A percentile compares a stretch with the other conserved stretches of the same genome.
phyloP scores from a whole-genome alignment of 1,140 invertebrate genomes.

The Lysiphlebus fabarum region DNA sequence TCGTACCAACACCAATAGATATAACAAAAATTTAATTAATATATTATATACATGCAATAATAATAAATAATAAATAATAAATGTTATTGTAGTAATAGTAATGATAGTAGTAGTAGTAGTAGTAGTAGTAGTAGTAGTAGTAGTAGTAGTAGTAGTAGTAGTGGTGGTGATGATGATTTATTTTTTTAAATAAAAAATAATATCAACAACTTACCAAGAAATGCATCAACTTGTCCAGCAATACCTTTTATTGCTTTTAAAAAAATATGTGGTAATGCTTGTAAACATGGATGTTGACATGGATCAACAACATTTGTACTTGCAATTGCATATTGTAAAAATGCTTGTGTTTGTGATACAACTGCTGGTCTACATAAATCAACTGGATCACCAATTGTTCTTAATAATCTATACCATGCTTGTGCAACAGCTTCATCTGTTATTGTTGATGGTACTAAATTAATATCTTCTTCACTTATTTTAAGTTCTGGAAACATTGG shows the following conservation, averaged over 20 bases:
- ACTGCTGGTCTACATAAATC: conserved; percentile 84
- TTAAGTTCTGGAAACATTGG: conserved; percentile 81
- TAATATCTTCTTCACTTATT: conserved; percentile 83
- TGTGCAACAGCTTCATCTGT: conserved; percentile 85
- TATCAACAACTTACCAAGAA: conserved; percentile 71
- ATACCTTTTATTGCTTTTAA: conserved; percentile 90
- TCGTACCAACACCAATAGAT: conserved; percentile 36
- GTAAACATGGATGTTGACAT: conserved; percentile 88
- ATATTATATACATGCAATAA: too few relatives aligned
- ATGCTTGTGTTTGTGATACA: conserved; percentile 82
- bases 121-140: conserved; percentile 6
- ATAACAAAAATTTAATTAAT: background rate
- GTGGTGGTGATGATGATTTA: conserved; percentile 28
- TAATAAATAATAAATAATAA: too few relatives aligned
- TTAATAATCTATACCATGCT: conserved; percentile 91
- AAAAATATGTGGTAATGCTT: conserved; percentile 84
- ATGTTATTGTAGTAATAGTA: too few relatives aligned
- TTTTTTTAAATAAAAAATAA: too few relatives aligned
- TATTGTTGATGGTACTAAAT: conserved; percentile 79
- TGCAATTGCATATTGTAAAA: conserved; percentile 72
- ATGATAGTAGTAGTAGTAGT: conserved; percentile 15
- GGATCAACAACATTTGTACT: conserved; percentile 76
- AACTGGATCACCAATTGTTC: conserved; percentile 90
- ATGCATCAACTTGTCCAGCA: conserved; percentile 90
- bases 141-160: conserved; percentile 22